Base-by-base conservation (phyloP, 2,113 vertebrate genomes). In the Boulengeromyrus knoepffleri region DNA sequence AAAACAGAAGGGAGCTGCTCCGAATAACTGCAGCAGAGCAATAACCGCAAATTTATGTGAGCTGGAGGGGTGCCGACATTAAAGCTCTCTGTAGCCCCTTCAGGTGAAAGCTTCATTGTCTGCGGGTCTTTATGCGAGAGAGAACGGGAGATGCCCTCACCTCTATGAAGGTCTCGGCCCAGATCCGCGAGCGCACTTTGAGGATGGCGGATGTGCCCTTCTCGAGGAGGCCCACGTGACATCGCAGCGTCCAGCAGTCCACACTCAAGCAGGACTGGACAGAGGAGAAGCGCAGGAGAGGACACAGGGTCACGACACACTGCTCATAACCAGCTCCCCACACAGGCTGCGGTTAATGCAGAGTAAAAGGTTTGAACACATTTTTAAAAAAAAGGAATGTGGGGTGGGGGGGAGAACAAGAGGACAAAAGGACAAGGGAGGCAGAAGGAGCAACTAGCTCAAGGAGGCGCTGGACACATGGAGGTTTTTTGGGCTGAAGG, bases 91-190 rank as follows among this genome's bases (percentile, higher is more conserved):
- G 74, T 17, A 8, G 13, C 17, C 17, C 13, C 8, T 36, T 77
- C 70, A 39, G 74, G 36, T 80, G 74, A 19, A 42, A 17, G 36
- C 74, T 7, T 80, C 6, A 1, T 36, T 36, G 66, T 36, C 66
- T 36, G 66, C 13, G 10, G n/a, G 70, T 36, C 27, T 77, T 77
- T 0, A 17, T 1, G 31, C 36, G 31, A 36, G 15, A 80, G 53
- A 42, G 21, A 77, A 27, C 85, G 49, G 15, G 31, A 39, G 70
- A 77, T 39, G 70, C 15, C 93, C 95, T 91, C 91, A 98, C 98
- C 95, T 97, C 95, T 3, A 94, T 93, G 93, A 98, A 97, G 84
- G 97, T 97, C 94, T 97, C 95, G 1, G 97, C 96, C 96, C 97
- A 97, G 92, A 98, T 66, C 3, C 96, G 97, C 50, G 97, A 98